Percentiles rank a stretch among this genome's conserved stretches.
Evolutionary conservation across 2,797 vertebrate genomes (phyloP).

Genomic region (Yasuhikotakia modesta): DNA sequence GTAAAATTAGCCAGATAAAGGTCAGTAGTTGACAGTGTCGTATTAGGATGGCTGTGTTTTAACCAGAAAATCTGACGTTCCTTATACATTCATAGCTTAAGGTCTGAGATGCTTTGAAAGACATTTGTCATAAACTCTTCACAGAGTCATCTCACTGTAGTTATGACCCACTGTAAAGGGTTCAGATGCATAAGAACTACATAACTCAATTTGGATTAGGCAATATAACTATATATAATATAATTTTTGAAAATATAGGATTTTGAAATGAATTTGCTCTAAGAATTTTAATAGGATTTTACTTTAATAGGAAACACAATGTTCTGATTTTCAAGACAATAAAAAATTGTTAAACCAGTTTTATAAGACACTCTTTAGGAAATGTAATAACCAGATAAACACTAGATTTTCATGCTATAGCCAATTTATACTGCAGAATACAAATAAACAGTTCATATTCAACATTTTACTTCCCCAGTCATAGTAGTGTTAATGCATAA

Average conservation of each 20-base stretch:
- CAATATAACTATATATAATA: not conserved
- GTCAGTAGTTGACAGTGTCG: conserved; percentile 65
- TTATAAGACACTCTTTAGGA: not conserved
- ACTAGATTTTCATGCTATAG: not conserved
- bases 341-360: too few species aligned
- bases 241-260: too few species aligned
- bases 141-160: conserved; percentile 19
- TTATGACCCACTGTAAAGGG: not conserved
- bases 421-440: not conserved
- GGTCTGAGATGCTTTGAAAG: conserved; percentile 26
- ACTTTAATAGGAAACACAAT: too few species aligned
- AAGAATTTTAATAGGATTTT: too few species aligned
- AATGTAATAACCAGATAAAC: not conserved
- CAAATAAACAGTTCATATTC: not conserved
- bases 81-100: not conserved
- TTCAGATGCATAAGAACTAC: not conserved
- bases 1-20: conserved; percentile 97
- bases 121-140: conserved; percentile 23
- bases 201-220: not conserved
- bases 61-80: not conserved
- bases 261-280: too few species aligned
- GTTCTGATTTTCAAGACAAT: too few species aligned
- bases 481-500: not conserved
- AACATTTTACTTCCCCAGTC: not conserved
- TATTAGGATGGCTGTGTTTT: not conserved